Conservation (phyloP, 2,113 vertebrate genomes). For the Pseudopipra pipra region DNA sequence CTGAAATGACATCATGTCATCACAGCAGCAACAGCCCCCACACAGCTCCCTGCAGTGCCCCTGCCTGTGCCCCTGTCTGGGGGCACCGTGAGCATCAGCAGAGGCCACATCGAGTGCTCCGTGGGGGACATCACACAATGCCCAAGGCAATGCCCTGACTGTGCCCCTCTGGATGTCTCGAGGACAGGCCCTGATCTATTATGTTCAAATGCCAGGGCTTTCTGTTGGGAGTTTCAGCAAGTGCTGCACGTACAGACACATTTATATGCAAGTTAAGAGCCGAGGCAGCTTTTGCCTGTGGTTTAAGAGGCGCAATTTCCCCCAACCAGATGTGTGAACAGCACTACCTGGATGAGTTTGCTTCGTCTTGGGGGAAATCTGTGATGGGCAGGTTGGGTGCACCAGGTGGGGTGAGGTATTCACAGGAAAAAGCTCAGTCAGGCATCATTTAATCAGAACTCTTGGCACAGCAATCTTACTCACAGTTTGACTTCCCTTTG, state of each 20-base stretch:
- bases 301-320: not conserved
- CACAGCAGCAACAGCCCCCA: too few species aligned
- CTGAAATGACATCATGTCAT: not conserved
- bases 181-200: not conserved
- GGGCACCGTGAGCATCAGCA: not conserved
- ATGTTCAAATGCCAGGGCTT: not conserved
- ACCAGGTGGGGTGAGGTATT: not conserved
- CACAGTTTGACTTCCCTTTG: not conserved
- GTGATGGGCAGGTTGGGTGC: not conserved
- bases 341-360: not conserved
- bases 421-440: not conserved
- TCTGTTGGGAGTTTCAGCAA: not conserved
- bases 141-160: not conserved
- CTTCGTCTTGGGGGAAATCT: not conserved
- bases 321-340: not conserved
- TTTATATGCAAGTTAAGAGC: not conserved
- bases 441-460: not conserved
- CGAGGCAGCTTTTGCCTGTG: not conserved
- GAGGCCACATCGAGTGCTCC: not conserved
- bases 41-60: not conserved
- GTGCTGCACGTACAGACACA: rapidly evolving
- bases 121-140: not conserved
- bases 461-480: not conserved
- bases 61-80: not conserved
- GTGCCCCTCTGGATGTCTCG: not conserved